Evolutionary conservation across 2,797 vertebrate species (phyloP).

Genomic region (Epinephelus malabaricus): DNA sequence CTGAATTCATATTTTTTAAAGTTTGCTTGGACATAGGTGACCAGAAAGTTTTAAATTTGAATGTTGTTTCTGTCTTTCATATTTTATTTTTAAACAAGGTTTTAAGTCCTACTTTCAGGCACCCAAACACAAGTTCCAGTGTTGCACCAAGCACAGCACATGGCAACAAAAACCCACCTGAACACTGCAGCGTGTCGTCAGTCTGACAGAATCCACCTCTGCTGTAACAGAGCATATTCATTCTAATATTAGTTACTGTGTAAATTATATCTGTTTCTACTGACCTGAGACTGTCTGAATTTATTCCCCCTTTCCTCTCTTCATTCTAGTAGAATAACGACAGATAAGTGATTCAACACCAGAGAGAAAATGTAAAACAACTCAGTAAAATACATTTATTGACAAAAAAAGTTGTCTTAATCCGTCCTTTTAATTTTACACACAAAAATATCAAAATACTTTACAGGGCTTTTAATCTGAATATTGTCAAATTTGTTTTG

Average conservation of each 20-base stretch:
- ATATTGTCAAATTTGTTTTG: slow-evolving; percentile 83
- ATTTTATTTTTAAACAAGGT: too few relatives aligned
- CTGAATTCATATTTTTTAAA: too few relatives aligned
- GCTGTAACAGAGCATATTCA: background rate
- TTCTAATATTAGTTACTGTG: background rate
- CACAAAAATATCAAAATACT: slow-evolving; percentile 90
- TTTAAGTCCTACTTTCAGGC: too few relatives aligned
- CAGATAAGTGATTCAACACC: slow-evolving; percentile 42
- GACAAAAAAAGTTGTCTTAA: slow-evolving; percentile 81
- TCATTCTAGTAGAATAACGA: background rate
- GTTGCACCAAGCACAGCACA: too few relatives aligned
- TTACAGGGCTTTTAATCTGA: slow-evolving; percentile 86
- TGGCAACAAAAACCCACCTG: too few relatives aligned
- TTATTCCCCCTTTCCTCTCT: background rate
- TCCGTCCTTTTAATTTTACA: slow-evolving; percentile 83
- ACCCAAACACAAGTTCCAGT: too few relatives aligned
- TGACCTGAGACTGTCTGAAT: background rate
- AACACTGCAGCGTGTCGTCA: too few relatives aligned
- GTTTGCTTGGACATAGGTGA: too few relatives aligned
- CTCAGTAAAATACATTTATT: slow-evolving; percentile 87
- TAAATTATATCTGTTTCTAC: background rate
- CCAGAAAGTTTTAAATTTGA: too few relatives aligned
- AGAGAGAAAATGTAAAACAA: slow-evolving; percentile 70
- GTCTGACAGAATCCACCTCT: background rate
- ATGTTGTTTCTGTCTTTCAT: too few relatives aligned